Conservation (phyloP, 2,113 vertebrate genomes). For the Lepus europaeus region DNA sequence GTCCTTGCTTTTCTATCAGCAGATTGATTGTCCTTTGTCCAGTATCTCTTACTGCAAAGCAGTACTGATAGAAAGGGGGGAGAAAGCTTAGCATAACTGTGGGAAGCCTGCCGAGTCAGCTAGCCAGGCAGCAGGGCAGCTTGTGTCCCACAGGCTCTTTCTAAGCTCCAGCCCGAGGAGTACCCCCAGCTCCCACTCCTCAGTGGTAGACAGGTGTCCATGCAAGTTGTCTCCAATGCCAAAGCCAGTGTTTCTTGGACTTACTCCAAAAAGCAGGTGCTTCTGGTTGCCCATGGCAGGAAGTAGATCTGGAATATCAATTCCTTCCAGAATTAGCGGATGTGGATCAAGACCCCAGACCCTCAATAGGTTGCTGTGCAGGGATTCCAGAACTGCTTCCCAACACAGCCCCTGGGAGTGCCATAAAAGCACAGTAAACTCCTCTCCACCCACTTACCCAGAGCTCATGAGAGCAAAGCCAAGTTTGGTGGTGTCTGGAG, state of each 20-base stretch:
- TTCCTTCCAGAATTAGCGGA: not conserved
- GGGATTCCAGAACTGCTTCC: not conserved
- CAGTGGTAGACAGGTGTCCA: not conserved
- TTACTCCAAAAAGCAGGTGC: not conserved
- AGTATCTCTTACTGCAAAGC: constrained; percentile 31
- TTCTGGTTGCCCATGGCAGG: not conserved
- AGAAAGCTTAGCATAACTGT: not conserved
- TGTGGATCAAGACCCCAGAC: not conserved
- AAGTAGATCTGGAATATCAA: not conserved
- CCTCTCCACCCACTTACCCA: not conserved
- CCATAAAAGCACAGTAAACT: not conserved
- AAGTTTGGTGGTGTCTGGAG: not conserved
- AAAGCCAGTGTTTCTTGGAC: not conserved
- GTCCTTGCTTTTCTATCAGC: constrained; percentile 71
- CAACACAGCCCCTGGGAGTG: not conserved
- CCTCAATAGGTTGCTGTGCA: not conserved
- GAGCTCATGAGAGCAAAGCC: not conserved
- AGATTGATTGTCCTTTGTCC: constrained; percentile 45
- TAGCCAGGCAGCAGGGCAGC: not conserved
- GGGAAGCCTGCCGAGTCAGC: not conserved
- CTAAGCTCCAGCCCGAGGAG: not conserved
- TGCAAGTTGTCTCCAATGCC: not conserved
- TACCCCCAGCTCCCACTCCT: fast-evolving
- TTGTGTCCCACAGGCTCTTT: not conserved
- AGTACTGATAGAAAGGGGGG: constrained; percentile 27